Evolutionary conservation across 2,888 invertebrate genomes (phyloP), one percentile per base, ranked within the genome.

Genomic region (Archips crataeganus): DNA sequence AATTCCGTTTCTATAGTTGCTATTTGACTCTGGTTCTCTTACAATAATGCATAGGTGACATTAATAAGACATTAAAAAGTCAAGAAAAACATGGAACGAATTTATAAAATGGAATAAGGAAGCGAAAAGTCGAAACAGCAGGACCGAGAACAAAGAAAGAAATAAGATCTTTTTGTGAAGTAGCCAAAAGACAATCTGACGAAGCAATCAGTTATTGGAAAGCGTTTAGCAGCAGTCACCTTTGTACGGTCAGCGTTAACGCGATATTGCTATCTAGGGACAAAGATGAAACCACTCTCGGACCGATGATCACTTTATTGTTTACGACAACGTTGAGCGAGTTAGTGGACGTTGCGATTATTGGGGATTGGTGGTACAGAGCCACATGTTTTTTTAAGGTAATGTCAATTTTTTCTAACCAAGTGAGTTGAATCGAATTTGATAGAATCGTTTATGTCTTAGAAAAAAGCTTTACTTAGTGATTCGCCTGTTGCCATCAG

Each of bases 181-280:
- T 69, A 73, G 59, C 73, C 63, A 51, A 69, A 73, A 69, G 59
- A 63, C 73, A 69, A 73, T 73, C 68, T 59, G 59, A 49, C 57
- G 47, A 68, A 64, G 73, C 73, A 73, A 73, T 73, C 73, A 73
- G 59, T 63, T 69, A 73, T 73, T 64, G 73, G 73, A 73, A 73
- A 73, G 73, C 64, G 69, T 73, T 73, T 69, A 73, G 60, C 59
- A 69, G 63, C 62, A 73, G 64, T 69, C 73, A 73, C 73, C 73
- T 69, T 64, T 57, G 68, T 51, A 39, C 59, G 68, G 63, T 51
- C 69, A 64, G 73, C 65, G 49, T 57, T 73, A 72, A 68, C 68
- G 49, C 68, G 36, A 69, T 73, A 73, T 73, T 69, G 73, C 63
- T 64, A 49, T 59, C 72, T 62, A 45, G 68, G 73, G 73, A 69